Percentiles rank a stretch among this genome's conserved stretches.
These are phyloP conservation scores for Trissolcus japonicus DNA, from an alignment of 2,888 invertebrate species.

Conservation along the genomic window DNA sequence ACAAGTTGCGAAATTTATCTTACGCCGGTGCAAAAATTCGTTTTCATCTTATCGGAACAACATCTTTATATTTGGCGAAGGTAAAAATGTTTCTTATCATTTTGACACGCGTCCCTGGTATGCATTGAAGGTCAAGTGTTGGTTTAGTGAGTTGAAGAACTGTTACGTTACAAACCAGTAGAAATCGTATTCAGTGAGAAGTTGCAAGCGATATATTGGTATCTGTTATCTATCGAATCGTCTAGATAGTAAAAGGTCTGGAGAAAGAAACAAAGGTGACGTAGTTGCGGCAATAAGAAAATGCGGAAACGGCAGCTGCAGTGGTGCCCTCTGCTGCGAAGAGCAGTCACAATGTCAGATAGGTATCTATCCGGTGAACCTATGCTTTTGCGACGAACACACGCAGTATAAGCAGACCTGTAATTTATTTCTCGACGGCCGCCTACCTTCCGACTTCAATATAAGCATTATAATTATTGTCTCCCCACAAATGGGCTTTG, in stretches of 20 bases:
- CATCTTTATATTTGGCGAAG: too few relatives aligned
- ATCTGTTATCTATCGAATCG: slow-evolving; percentile 18
- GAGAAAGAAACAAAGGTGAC: slow-evolving; percentile 31
- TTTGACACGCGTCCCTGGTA: too few relatives aligned
- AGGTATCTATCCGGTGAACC: slow-evolving; percentile 73
- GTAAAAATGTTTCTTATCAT: too few relatives aligned
- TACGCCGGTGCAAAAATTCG: too few relatives aligned
- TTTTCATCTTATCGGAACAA: too few relatives aligned
- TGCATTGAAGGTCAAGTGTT: too few relatives aligned
- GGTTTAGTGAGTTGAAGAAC: too few relatives aligned
- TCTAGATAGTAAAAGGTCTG: slow-evolving; percentile 4
- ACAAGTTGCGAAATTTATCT: too few relatives aligned
- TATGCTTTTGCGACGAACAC: slow-evolving; percentile 71
- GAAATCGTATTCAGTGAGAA: too few relatives aligned
- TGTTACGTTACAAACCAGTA: too few relatives aligned
- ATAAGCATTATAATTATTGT: slow-evolving; percentile 75
- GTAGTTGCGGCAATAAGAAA: slow-evolving; percentile 65
- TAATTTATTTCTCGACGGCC: slow-evolving; percentile 72
- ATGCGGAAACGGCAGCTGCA: slow-evolving; percentile 68
- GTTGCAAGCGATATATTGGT: too few relatives aligned
- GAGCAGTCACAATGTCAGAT: slow-evolving; percentile 70
- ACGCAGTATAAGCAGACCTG: slow-evolving; percentile 70
- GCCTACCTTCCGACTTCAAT: slow-evolving; percentile 71
- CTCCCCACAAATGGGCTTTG: slow-evolving; percentile 71
- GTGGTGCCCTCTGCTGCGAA: slow-evolving; percentile 69